A percentile compares a stretch with the other conserved stretches of the same genome.
phyloP scores from a whole-genome alignment of 2,888 invertebrate species.

The Acrocera orbiculus region DNA sequence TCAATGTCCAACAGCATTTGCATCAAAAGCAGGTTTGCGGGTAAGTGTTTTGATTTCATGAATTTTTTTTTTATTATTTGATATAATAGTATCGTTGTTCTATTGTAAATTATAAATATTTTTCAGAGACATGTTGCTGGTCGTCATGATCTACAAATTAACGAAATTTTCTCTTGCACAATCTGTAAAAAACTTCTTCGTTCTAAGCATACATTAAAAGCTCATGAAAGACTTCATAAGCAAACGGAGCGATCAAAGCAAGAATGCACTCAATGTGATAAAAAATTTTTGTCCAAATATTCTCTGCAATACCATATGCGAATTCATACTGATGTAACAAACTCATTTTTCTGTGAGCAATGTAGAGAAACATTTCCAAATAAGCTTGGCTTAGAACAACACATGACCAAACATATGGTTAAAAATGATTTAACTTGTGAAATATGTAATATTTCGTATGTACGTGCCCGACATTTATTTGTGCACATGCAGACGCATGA shows the following conservation, averaged over 20 bases:
- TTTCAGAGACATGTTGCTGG: slow-evolving; percentile 1
- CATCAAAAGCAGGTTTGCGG: slow-evolving; percentile 4
- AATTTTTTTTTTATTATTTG: not conserved
- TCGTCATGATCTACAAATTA: not conserved
- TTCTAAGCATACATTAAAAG: not conserved
- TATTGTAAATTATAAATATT: too few species aligned
- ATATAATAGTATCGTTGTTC: too few species aligned
- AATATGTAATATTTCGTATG: not conserved
- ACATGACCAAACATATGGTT: too few species aligned
- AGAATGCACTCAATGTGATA: slow-evolving; percentile 1
- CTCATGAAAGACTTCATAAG: slow-evolving; percentile 1
- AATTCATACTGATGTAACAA: too few species aligned
- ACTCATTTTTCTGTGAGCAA: too few species aligned
- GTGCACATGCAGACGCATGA: slow-evolving; percentile 2
- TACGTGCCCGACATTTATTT: not conserved
- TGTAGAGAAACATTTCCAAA: too few species aligned
- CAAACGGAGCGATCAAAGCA: not conserved
- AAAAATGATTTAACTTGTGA: too few species aligned
- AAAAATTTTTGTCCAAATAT: slow-evolving; percentile 3
- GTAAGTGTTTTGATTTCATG: not conserved
- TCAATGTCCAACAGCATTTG: slow-evolving; percentile 5
- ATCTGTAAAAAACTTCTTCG: slow-evolving; percentile 1
- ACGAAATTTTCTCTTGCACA: not conserved
- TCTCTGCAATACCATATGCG: slow-evolving; percentile 1
- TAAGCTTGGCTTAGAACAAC: too few species aligned